Base-by-base conservation (phyloP, 2,113 vertebrate genomes). In the Hemiprocne comata region DNA sequence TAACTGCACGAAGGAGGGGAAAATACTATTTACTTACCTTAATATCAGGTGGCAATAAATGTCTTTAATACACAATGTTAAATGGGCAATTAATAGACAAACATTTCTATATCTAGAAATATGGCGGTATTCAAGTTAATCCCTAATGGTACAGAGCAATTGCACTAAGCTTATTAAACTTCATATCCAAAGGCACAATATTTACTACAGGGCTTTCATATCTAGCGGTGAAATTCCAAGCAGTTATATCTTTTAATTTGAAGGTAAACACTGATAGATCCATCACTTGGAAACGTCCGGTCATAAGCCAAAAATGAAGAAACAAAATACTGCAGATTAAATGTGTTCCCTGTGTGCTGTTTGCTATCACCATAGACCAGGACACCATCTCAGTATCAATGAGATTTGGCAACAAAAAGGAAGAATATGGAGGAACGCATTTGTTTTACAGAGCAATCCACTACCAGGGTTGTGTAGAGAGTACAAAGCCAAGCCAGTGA, bases 81-180 rank as follows among this genome's bases (percentile, higher is more conserved):
- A 96, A 82, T 57, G 94, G 87, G 70, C 92, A 97, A 95, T 96
- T 97, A 98, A 95, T 29, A 88, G 83, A 91, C 57, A 95, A 94
- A 79, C 4, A 8, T 94, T 95, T 96, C 95, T 94, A 19, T 9
- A 65, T 87, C 89, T 71, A 94, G 74, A 97, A 97, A 93, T 88
- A 51, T 53, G 51, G 40, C 20, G 9, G n/a, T 80, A 73, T 78
- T 87, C 44, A 94, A 89, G 71, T 57, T 94, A 97, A 97, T 97
- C 88, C 65, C 94, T 94, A 42, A 67, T 72, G 95, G 84, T 72
- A 66, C 55, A 62, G 69, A 94, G 86, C 76, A 93, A 95, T 86
- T 9, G 2, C 76, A 87, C 71, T 77, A 95, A 96, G 67, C 73
- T 93, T 95, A 92, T 95, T 96, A 95, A 96, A 89, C 61, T 82